A percentile compares a stretch with the other conserved stretches of the same genome.
Conservation (phyloP, 1,140 invertebrate species). For the Drosophila grimshawi region DNA sequence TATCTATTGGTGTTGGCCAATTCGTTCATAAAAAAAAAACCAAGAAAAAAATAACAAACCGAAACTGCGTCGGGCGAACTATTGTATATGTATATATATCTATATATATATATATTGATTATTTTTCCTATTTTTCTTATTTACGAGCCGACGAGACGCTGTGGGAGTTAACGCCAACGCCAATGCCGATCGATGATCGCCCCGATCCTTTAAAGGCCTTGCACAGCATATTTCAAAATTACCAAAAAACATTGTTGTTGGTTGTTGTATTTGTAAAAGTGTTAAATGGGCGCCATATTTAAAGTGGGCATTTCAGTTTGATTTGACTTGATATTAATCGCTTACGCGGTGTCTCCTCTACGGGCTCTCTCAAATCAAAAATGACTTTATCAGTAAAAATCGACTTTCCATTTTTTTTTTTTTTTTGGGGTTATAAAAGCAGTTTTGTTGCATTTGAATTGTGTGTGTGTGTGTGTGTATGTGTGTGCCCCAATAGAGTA, state of each 20-base stretch:
- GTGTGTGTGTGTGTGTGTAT: not conserved
- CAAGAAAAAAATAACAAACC: not conserved
- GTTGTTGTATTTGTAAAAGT: conserved; percentile 54
- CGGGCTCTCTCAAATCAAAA: not conserved
- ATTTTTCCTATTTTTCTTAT: conserved; percentile 28
- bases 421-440: not conserved
- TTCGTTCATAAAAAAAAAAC: conserved; percentile 40
- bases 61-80: conserved; percentile 32
- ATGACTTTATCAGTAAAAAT: conserved; percentile 1
- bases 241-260: conserved; percentile 31
- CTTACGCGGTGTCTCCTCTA: too few species aligned
- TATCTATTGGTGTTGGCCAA: conserved; percentile 74
- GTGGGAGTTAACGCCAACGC: conserved; percentile 52
- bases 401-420: not conserved
- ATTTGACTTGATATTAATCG: conserved; percentile 63
- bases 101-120: not conserved
- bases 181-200: conserved; percentile 12
- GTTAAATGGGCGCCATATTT: conserved; percentile 70
- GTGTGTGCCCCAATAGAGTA: not conserved
- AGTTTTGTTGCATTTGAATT: conserved; percentile 35
- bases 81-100: conserved; percentile 1
- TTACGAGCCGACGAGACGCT: conserved; percentile 55
- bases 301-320: conserved; percentile 33
- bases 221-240: conserved; percentile 58
- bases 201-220: conserved; percentile 73